Conservation (phyloP, 1,140 invertebrate species). For the Pomacea maculata region DNA sequence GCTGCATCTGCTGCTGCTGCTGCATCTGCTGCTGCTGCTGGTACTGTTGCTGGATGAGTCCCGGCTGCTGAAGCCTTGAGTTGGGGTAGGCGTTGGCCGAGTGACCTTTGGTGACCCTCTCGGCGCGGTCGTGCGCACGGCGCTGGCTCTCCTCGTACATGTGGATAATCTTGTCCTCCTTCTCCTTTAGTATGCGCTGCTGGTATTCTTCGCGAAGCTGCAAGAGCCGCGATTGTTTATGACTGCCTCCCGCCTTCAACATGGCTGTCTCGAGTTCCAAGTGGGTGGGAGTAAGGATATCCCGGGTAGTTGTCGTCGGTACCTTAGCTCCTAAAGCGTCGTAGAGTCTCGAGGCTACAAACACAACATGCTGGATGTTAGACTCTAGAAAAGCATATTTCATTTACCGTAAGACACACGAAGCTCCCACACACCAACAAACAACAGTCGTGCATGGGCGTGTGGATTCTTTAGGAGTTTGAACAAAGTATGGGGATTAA, state of each 20-base stretch:
- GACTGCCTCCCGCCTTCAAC: not conserved
- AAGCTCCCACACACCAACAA: too few species aligned
- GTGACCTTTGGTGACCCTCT: conserved; percentile 32
- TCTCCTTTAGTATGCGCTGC: conserved; percentile 61
- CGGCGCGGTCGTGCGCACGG: conserved; percentile 51
- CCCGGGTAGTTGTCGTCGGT: too few species aligned
- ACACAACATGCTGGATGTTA: too few species aligned
- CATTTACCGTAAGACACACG: too few species aligned
- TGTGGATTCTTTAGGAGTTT: too few species aligned
- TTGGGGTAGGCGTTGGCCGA: conserved; percentile 16
- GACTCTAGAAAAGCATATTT: too few species aligned
- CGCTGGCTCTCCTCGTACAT: conserved; percentile 62
- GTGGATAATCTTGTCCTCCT: conserved; percentile 58
- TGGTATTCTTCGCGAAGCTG: conserved; percentile 61
- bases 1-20: not conserved
- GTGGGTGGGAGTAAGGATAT: too few species aligned
- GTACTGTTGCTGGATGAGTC: not conserved
- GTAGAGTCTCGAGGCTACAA: too few species aligned
- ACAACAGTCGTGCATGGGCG: too few species aligned
- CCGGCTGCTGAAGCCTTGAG: conserved; percentile 6
- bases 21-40: not conserved
- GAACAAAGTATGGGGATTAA: too few species aligned
- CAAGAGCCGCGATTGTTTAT: conserved; percentile 49
- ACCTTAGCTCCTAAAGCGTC: too few species aligned
- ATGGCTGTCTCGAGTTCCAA: not conserved